Percentiles rank a stretch among this genome's conserved stretches.
phyloP scores from a whole-genome alignment of 1,140 invertebrate genomes.

The Caerostris extrusa region DNA sequence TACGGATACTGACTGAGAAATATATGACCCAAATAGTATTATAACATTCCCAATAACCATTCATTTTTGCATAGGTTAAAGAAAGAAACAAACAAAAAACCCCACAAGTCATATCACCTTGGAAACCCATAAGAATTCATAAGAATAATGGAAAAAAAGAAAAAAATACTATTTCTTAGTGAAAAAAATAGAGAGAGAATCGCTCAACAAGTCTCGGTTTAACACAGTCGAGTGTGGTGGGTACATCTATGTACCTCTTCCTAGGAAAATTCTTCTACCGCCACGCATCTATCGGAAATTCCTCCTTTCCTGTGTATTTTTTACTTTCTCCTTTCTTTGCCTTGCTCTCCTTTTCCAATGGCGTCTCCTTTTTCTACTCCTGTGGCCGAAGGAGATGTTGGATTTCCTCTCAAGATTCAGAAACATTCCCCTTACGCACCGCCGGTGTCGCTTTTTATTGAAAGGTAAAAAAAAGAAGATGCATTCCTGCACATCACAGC shows the following conservation, averaged over 20 bases:
- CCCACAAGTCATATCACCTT: no score
- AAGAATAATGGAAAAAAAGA: not conserved
- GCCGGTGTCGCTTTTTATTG: not conserved
- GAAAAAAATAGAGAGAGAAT: not conserved
- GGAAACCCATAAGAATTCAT: no score
- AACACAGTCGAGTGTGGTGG: not conserved
- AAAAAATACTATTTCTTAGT: not conserved
- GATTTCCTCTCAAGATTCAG: not conserved
- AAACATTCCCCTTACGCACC: not conserved
- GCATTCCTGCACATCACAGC: no score
- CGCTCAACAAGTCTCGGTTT: not conserved
- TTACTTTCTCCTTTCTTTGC: not conserved
- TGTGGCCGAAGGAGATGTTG: not conserved
- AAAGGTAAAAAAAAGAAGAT: no score
- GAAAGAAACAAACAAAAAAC: no score
- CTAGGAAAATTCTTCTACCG: not conserved
- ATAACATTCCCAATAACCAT: no score
- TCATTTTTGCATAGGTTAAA: no score
- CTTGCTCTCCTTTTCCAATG: constrained; percentile 8
- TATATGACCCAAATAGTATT: no score
- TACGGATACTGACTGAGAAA: no score
- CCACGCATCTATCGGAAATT: constrained; percentile 4
- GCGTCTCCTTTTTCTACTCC: not conserved
- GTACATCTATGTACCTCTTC: not conserved
- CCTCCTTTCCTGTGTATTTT: constrained; percentile 27